Evolutionary conservation across 2,888 invertebrate species (phyloP).

Genomic region (Hyposoter didymator): DNA sequence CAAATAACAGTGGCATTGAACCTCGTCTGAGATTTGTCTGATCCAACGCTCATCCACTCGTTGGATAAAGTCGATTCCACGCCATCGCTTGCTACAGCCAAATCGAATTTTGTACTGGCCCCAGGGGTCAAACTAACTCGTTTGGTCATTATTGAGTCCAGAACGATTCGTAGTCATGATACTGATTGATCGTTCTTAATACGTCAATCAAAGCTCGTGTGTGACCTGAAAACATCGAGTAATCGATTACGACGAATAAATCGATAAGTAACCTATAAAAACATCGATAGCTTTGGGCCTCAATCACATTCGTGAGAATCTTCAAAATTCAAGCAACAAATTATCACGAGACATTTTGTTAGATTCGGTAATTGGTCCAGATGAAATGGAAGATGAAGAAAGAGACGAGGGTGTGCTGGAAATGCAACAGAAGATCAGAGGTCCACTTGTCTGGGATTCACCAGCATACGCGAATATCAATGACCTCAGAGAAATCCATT

Average conservation of each 20-base stretch:
- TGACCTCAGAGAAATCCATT: conserved; percentile 76
- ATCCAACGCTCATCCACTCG: neutral
- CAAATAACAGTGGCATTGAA: conserved; percentile 64
- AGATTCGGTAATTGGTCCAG: neutral
- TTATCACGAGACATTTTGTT: neutral
- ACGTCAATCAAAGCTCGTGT: neutral
- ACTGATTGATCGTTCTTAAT: neutral
- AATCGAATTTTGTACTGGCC: neutral
- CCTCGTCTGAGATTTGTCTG: neutral
- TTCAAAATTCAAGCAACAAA: neutral
- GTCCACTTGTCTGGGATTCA: conserved; percentile 75
- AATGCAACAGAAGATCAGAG: conserved; percentile 71
- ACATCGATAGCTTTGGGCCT: conserved; percentile 6
- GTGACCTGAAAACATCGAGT: conserved; percentile 16
- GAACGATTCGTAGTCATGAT: neutral
- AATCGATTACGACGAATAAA: conserved; percentile 6
- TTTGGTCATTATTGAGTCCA: conserved; percentile 4
- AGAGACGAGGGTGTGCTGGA: conserved; percentile 67
- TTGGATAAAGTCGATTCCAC: conserved; percentile 19
- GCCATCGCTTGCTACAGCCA: neutral
- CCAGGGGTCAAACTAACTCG: conserved; percentile 30
- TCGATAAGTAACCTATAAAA: neutral
- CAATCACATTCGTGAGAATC: neutral
- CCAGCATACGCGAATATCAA: conserved; percentile 73
- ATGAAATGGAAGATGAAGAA: conserved; percentile 45